Evolutionary conservation across 1,140 invertebrate species (phyloP).

Genomic region (Diploscapter pachys): DNA sequence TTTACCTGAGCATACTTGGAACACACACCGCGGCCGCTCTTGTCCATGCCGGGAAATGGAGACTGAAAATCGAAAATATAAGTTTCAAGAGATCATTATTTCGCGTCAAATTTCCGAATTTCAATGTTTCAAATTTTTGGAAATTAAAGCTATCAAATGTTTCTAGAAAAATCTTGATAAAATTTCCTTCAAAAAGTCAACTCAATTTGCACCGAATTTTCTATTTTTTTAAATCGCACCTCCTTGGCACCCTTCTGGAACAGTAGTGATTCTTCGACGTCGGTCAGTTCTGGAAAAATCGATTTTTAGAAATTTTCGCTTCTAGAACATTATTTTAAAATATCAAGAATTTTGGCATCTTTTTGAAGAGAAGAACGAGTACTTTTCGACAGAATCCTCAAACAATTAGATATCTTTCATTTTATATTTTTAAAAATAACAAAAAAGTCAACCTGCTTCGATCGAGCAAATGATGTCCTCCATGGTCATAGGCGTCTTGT

Average conservation of each 20-base stretch:
- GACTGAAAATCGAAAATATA: conserved; percentile 70
- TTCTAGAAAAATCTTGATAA: background rate
- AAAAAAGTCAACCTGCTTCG: too few species aligned
- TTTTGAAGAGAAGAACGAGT: too few species aligned
- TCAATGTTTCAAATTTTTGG: background rate
- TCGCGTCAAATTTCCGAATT: background rate
- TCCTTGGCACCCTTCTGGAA: conserved; percentile 76
- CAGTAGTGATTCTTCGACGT: conserved; percentile 89
- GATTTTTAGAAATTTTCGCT: too few species aligned
- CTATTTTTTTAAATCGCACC: background rate
- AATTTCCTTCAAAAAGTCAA: background rate
- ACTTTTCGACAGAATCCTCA: too few species aligned
- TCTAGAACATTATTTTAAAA: too few species aligned
- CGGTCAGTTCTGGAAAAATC: conserved; percentile 54
- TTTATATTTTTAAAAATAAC: too few species aligned
- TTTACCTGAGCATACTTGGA: too few species aligned
- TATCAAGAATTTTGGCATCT: too few species aligned
- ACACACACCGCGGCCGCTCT: conserved; percentile 54
- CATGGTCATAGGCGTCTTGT: too few species aligned
- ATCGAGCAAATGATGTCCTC: too few species aligned
- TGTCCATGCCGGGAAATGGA: conserved; percentile 98
- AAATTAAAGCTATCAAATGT: background rate
- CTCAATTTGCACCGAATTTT: background rate
- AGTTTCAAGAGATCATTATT: background rate
- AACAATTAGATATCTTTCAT: too few species aligned